Percentiles rank a stretch among this genome's conserved stretches.
These are phyloP conservation scores for Aegotheles bennettii DNA, from an alignment of 2,113 vertebrate genomes.

Conservation along the genomic window DNA sequence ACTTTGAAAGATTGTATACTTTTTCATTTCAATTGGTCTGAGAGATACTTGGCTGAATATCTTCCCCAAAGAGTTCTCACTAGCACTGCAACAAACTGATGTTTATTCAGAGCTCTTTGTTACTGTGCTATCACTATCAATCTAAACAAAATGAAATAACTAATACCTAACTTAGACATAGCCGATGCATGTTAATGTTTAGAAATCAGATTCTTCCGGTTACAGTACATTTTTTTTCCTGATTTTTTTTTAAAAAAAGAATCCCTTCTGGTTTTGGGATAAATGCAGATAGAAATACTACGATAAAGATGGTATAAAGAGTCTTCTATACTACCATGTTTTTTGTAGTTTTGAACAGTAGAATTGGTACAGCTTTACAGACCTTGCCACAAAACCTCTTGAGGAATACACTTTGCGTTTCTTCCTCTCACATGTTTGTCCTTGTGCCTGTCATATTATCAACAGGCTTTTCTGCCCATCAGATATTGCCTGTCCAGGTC, in stretches of 20 bases:
- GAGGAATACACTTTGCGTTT: background rate
- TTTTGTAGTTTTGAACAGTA: background rate
- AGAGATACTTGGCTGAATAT: background rate
- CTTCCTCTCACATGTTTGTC: background rate
- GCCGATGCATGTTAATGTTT: background rate
- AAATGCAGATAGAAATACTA: background rate
- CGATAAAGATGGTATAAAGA: background rate
- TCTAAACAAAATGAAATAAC: background rate
- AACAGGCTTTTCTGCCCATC: background rate
- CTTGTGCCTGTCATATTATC: background rate
- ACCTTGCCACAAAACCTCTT: background rate
- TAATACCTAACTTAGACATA: background rate
- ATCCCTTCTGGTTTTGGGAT: background rate
- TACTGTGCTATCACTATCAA: background rate
- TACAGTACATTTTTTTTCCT: background rate
- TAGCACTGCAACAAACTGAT: background rate
- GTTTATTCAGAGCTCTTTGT: background rate
- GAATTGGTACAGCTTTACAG: background rate
- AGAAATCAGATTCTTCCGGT: background rate
- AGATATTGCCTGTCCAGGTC: background rate
- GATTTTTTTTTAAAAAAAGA: background rate
- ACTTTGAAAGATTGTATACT: background rate
- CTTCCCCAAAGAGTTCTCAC: background rate
- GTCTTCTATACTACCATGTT: background rate
- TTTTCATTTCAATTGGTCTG: background rate